Percentiles rank a stretch among this genome's conserved stretches.
These are phyloP conservation scores for Botia almorhae DNA, from an alignment of 2,797 vertebrate genomes.

Conservation along the genomic window DNA sequence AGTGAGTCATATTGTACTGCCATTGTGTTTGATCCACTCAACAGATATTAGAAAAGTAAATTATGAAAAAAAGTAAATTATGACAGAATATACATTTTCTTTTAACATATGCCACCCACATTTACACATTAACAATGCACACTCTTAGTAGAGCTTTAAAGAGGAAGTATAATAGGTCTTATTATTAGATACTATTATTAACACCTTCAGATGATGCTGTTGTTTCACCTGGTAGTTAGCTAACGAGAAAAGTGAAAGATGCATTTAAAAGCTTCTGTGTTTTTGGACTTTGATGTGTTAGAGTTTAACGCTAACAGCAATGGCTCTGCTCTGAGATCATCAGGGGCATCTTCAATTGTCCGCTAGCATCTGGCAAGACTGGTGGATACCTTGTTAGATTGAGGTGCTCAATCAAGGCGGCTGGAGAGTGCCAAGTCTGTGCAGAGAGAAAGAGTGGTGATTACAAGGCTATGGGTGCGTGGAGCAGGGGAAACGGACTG, in stretches of 20 bases:
- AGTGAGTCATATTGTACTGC: no score
- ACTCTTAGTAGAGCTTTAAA: neutral
- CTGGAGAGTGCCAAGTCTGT: slow-evolving; percentile 90
- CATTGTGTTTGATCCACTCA: no score
- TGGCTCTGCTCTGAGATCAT: slow-evolving; percentile 91
- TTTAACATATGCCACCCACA: neutral
- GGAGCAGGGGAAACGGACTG: slow-evolving; percentile 93
- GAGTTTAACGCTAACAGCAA: slow-evolving; percentile 76
- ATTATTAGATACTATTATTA: slow-evolving; percentile 7
- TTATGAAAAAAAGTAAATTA: neutral
- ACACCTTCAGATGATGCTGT: neutral
- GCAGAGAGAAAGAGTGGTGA: slow-evolving; percentile 98
- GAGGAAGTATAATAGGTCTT: neutral
- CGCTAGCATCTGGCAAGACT: slow-evolving; percentile 89
- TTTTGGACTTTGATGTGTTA: slow-evolving; percentile 51
- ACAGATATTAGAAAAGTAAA: no score
- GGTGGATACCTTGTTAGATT: slow-evolving; percentile 98
- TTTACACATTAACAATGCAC: neutral
- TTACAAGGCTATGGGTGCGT: slow-evolving; percentile 92
- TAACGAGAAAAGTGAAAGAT: neutral
- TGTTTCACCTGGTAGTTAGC: neutral
- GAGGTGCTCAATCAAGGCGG: slow-evolving; percentile 99
- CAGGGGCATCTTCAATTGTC: slow-evolving; percentile 88
- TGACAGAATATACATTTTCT: neutral
- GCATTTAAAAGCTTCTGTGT: slow-evolving; percentile 45